Conservation (phyloP, 2,113 vertebrate genomes). For the Xenus cinereus region DNA sequence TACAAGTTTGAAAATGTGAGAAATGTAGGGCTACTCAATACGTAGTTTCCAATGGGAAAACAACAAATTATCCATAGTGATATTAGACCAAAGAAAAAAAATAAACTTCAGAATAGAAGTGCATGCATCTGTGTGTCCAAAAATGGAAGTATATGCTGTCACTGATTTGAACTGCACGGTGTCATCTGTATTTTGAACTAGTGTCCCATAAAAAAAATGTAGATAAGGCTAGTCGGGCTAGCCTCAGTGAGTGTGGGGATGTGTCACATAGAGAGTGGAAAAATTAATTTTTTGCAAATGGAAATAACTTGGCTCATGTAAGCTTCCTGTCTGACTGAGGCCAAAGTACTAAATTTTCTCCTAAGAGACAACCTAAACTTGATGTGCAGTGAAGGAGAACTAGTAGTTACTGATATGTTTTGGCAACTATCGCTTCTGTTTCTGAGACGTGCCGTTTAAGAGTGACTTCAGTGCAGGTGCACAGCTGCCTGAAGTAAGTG, state of each 20-base stretch:
- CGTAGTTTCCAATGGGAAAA: neutral
- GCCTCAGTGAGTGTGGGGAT: neutral
- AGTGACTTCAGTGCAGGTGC: neutral
- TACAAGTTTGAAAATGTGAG: neutral
- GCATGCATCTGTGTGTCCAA: fast-evolving
- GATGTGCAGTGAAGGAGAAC: neutral
- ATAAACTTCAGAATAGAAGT: neutral
- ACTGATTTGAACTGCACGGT: neutral
- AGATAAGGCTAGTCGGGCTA: neutral
- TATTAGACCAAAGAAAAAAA: neutral
- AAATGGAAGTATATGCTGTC: neutral
- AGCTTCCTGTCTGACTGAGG: neutral
- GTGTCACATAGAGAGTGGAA: neutral
- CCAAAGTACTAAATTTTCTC: neutral
- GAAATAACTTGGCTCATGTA: neutral
- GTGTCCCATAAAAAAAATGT: neutral
- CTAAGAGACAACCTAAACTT: neutral
- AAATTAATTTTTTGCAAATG: neutral
- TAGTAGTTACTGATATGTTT: neutral
- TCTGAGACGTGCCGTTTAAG: neutral
- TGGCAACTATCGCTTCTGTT: neutral
- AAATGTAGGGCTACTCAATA: neutral
- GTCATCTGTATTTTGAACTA: neutral
- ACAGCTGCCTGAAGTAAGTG: neutral
- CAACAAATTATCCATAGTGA: neutral